Percentiles rank a stretch among this genome's conserved stretches.
Evolutionary conservation across 2,888 invertebrate genomes (phyloP).

Genomic region (Ochropleura plecta): DNA sequence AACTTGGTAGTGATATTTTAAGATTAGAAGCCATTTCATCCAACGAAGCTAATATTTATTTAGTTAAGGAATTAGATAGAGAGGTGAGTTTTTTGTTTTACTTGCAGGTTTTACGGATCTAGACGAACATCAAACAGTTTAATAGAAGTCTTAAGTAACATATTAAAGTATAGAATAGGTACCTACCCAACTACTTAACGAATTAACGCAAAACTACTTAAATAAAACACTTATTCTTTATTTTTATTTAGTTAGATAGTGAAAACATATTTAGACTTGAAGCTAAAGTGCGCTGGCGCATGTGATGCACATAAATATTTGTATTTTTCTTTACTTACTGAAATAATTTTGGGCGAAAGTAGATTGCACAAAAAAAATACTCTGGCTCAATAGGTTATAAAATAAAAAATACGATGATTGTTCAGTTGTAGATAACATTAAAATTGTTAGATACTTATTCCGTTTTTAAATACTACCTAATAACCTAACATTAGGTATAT

Average conservation of each 20-base stretch:
- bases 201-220: not conserved
- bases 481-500: not conserved
- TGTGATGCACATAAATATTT: no score
- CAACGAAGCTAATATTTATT: conserved; percentile 96
- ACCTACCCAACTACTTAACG: not conserved
- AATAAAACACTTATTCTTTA: not conserved
- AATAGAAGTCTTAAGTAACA: not conserved
- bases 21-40: conserved; percentile 95
- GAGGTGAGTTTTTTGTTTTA: conserved; percentile 91
- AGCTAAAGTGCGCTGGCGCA: not conserved
- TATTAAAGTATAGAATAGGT: not conserved
- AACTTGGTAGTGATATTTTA: conserved; percentile 95
- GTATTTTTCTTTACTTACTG: not conserved
- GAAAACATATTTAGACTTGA: not conserved
- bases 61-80: conserved; percentile 97
- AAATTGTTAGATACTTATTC: not conserved
- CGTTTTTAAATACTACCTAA: not conserved
- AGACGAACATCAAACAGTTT: not conserved
- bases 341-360: not conserved
- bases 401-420: not conserved
- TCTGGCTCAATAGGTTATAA: not conserved
- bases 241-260: not conserved
- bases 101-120: not conserved
- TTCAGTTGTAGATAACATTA: not conserved
- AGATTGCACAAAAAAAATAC: not conserved